Evolutionary conservation across 1,140 invertebrate species (phyloP), one percentile per base, ranked within the genome.

Genomic region (Bursaphelenchus mucronatus): DNA sequence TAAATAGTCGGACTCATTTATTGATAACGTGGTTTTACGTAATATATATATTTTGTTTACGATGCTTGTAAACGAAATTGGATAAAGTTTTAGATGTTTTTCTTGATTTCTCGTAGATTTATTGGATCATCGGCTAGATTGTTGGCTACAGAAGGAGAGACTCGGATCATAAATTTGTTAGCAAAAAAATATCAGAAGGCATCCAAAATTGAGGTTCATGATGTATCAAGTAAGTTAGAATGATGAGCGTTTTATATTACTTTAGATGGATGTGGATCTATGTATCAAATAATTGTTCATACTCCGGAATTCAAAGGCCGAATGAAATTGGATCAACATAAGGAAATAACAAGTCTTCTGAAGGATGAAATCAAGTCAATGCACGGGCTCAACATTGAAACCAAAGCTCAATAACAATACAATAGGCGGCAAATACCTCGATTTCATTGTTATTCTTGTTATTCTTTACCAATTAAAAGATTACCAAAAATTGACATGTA

Each of bases 361-460:
- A 63, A 69, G 30, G 56, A 64, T 15, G 70, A 72, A 44, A 72
- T 72, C 47, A 70, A 56, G 44, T 30, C 58, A 19, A 71, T 70
- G 71, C 70, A 72, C 30, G 70, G 71, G 43, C 45, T 72, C 40
- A 61, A 52, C 17, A 72, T 72, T 56, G 70, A 72, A 53, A 72
- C 70, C 8, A 74, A 70, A 19, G 47, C 41, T n/a, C 17, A 59
- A 59, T 40, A 40, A 59, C 58, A 45, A 30, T 21, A n/a, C n/a
- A 55, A 15, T 55, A n/a, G 41, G 57, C 40, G 40, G 41, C 1
- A 30, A 13, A 54, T 54, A 1, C 52, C 11, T 54, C 52, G 17
- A 30, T 21, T 54, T 11, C 3, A 6, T 54, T 13, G 2, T 54
- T 30, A 30, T 3, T 13, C 11, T 54, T 13, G 2, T 54, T 30